phyloP scores from a whole-genome alignment of 2,113 vertebrate genomes.

The Bufo bufo region DNA sequence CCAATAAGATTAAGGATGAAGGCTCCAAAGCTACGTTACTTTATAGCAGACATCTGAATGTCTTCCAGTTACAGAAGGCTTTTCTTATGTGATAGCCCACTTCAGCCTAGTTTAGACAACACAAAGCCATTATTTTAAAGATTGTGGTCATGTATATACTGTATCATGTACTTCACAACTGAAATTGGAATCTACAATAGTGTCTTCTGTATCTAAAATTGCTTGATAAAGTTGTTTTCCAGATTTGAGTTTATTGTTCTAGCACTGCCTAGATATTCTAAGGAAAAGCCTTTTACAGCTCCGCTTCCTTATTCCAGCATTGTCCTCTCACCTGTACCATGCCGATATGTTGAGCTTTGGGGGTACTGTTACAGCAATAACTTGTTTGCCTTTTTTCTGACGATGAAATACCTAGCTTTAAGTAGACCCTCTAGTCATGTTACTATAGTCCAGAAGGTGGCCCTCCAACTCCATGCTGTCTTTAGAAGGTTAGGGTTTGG shows the following conservation, averaged over 20 bases:
- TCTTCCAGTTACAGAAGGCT: neutral
- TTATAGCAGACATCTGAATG: constrained; percentile 6
- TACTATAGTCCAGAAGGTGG: neutral
- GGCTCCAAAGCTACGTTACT: neutral
- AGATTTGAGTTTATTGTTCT: neutral
- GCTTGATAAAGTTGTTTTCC: neutral
- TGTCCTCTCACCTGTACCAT: neutral
- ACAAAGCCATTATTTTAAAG: neutral
- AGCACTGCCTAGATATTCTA: constrained; percentile 8
- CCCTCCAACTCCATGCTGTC: neutral
- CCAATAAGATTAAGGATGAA: neutral
- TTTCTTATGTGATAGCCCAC: neutral
- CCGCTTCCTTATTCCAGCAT: neutral
- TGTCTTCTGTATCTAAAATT: neutral
- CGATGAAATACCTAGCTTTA: constrained; percentile 16
- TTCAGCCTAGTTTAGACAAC: neutral
- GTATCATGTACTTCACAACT: neutral
- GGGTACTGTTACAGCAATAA: constrained; percentile 32
- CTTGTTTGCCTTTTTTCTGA: constrained; percentile 8
- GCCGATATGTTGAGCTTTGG: neutral
- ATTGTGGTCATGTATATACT: neutral
- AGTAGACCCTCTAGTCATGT: neutral
- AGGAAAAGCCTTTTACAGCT: constrained; percentile 20
- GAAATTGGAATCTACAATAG: neutral
- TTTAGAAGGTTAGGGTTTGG: too few relatives aligned